These are phyloP conservation scores for Eupsittula cactorum DNA, from an alignment of 2,113 vertebrate species.

Conservation along the genomic window DNA sequence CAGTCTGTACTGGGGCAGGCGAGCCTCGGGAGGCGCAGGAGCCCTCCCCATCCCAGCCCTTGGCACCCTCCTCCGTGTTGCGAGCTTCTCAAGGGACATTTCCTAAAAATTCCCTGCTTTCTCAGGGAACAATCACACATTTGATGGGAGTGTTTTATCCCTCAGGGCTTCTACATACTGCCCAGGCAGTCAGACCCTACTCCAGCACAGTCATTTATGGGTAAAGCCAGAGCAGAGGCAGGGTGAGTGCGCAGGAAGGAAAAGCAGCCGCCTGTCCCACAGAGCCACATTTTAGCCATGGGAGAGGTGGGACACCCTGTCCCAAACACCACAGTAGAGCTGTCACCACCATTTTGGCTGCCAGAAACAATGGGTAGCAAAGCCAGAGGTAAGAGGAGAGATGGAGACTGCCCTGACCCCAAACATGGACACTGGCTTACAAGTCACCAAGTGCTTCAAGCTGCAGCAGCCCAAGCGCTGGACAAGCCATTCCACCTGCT, in stretches of 20 bases:
- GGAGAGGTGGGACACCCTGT: neutral
- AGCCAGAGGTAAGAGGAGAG: neutral
- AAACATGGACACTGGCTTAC: accelerated
- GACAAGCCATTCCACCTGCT: neutral
- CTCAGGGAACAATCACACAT: neutral
- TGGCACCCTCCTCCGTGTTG: neutral
- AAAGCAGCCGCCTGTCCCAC: neutral
- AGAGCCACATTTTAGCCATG: neutral
- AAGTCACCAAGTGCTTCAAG: neutral
- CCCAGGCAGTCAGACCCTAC: neutral
- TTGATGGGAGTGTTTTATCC: neutral
- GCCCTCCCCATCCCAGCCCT: neutral
- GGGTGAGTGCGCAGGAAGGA: neutral
- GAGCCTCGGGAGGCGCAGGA: neutral
- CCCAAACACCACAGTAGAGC: accelerated
- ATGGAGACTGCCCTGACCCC: neutral
- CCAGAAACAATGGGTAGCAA: neutral
- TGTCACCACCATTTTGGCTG: neutral
- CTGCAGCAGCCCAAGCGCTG: neutral
- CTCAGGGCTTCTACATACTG: neutral
- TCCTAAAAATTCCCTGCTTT: neutral
- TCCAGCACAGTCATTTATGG: neutral
- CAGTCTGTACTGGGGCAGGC: neutral
- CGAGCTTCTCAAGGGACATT: neutral
- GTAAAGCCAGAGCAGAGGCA: neutral